These are phyloP conservation scores for Leptodactylus fuscus DNA, from an alignment of 2,113 vertebrate genomes.

Conservation along the genomic window DNA sequence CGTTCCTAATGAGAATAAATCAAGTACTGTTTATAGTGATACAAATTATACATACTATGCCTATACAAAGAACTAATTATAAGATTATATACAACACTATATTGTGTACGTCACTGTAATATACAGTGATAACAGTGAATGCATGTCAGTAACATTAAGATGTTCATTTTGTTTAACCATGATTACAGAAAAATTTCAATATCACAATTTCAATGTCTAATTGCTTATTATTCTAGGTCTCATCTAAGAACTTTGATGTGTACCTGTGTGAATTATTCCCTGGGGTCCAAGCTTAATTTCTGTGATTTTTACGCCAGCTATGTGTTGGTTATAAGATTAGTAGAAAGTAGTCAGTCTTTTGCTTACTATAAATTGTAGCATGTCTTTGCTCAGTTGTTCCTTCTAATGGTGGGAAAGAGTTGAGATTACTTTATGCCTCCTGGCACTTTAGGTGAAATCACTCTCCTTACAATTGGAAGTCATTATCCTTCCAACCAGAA, in stretches of 20 bases:
- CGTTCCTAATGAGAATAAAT: too few relatives aligned
- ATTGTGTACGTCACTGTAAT: background rate
- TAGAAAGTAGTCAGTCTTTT: background rate
- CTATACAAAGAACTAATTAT: too few relatives aligned
- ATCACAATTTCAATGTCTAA: background rate
- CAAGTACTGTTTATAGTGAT: too few relatives aligned
- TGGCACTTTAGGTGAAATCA: background rate
- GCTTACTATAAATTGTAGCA: background rate
- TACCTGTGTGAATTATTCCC: background rate
- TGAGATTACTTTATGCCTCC: background rate
- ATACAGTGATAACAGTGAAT: background rate
- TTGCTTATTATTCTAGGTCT: background rate
- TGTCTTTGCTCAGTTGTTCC: background rate
- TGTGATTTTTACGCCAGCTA: background rate
- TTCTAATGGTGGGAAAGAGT: constrained; percentile 26
- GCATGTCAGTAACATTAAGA: background rate
- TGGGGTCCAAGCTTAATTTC: background rate
- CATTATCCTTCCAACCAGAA: constrained; percentile 23
- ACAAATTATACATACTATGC: too few relatives aligned
- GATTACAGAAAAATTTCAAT: background rate
- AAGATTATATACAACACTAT: background rate
- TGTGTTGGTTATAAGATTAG: constrained; percentile 11
- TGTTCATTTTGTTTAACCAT: background rate
- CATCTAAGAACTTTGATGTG: background rate
- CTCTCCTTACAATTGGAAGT: background rate